Conservation (phyloP, 2,797 vertebrate genomes). For the Xenops minutus region DNA sequence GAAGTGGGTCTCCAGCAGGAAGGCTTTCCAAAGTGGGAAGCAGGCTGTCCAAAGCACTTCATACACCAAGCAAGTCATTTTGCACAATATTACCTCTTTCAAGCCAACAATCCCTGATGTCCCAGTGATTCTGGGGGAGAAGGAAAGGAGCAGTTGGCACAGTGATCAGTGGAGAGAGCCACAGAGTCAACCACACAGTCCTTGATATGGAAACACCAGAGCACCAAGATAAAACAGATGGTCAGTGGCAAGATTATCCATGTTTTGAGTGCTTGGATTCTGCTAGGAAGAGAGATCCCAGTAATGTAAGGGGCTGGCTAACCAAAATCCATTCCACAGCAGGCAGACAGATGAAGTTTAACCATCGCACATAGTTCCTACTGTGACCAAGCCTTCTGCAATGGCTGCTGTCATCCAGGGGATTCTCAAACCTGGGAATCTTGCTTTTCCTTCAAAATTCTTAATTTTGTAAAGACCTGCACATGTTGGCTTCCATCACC, state of each 20-base stretch:
- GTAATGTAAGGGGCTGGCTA: neutral
- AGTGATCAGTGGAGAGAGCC: neutral
- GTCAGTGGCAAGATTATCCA: neutral
- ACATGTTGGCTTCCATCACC: fast-evolving
- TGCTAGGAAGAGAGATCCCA: neutral
- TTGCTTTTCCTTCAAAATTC: neutral
- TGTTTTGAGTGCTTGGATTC: neutral
- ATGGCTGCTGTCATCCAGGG: neutral
- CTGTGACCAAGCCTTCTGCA: neutral
- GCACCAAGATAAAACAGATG: neutral
- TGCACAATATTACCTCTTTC: neutral
- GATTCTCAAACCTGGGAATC: neutral
- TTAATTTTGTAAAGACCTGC: neutral
- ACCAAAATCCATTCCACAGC: neutral
- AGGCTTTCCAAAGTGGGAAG: neutral
- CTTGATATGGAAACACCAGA: neutral
- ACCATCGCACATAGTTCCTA: neutral
- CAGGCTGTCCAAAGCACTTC: neutral
- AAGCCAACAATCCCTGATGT: neutral
- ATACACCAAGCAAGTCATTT: neutral
- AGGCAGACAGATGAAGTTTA: neutral
- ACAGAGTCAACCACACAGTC: neutral
- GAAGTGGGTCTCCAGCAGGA: neutral
- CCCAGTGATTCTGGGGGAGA: neutral
- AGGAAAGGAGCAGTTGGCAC: neutral